Evolutionary conservation across 2,113 vertebrate genomes (phyloP).

Genomic region (Coptodon bakossiorum): DNA sequence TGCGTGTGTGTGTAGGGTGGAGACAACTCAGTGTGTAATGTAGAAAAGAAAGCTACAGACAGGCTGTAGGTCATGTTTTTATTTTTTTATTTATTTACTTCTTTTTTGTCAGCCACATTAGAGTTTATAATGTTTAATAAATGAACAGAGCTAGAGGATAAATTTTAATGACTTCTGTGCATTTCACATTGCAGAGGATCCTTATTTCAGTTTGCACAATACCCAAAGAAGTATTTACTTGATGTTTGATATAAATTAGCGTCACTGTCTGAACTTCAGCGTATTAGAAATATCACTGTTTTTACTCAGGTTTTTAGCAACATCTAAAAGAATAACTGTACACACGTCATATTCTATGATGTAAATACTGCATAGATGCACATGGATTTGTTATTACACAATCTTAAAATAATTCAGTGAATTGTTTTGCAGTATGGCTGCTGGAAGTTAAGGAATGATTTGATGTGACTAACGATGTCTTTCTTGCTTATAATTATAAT

Average conservation of each 20-base stretch:
- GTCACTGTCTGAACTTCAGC: not conserved
- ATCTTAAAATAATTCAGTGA: not conserved
- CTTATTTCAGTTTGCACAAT: not conserved
- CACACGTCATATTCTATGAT: not conserved
- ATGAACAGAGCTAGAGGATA: not conserved
- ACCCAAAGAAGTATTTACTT: not conserved
- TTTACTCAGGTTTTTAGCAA: not conserved
- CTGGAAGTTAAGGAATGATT: not conserved
- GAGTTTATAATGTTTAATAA: not conserved
- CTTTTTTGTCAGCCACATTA: not conserved
- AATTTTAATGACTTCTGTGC: not conserved
- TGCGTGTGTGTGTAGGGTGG: not conserved
- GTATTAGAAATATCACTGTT: not conserved
- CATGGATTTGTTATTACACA: not conserved
- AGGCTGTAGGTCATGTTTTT: not conserved
- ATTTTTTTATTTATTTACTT: not conserved
- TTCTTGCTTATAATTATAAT: not conserved
- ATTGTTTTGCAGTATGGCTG: not conserved
- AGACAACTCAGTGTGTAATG: not conserved
- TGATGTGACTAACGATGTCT: not conserved
- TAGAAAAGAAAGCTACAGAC: not conserved
- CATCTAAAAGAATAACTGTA: not conserved
- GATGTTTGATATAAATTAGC: not conserved
- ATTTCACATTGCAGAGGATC: not conserved
- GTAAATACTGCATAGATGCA: not conserved